Conservation (phyloP, 2,888 invertebrate genomes). For the Chironomus riparius region DNA sequence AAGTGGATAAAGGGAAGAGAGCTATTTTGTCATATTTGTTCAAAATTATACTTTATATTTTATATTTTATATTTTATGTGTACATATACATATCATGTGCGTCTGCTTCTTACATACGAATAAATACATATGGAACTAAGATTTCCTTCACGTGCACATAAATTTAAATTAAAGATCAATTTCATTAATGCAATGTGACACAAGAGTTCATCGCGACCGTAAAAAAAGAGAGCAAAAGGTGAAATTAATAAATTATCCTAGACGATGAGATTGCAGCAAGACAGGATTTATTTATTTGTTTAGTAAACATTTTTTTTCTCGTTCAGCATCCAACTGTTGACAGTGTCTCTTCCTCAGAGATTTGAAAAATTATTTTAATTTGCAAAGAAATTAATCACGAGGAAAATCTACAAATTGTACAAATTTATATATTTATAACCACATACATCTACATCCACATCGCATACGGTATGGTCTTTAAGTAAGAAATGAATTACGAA, state of each 20-base stretch:
- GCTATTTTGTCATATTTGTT: background rate
- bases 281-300: no score
- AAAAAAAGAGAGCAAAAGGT: background rate
- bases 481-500: no score
- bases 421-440: no score
- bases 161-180: conserved; percentile 4
- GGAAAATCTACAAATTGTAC: no score
- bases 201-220: background rate
- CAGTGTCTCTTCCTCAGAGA: background rate
- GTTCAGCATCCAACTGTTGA: no score
- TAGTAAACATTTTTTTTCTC: no score
- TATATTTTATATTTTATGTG: background rate
- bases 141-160: background rate
- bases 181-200: background rate
- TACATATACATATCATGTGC: background rate
- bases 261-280: no score
- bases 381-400: background rate
- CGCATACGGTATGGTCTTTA: no score
- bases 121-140: background rate
- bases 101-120: background rate
- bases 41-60: background rate
- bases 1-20: background rate
- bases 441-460: no score
- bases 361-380: conserved; percentile 16
- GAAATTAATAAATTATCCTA: background rate